Conservation (phyloP, 2,797 vertebrate species). For the Thaleichthys pacificus region DNA sequence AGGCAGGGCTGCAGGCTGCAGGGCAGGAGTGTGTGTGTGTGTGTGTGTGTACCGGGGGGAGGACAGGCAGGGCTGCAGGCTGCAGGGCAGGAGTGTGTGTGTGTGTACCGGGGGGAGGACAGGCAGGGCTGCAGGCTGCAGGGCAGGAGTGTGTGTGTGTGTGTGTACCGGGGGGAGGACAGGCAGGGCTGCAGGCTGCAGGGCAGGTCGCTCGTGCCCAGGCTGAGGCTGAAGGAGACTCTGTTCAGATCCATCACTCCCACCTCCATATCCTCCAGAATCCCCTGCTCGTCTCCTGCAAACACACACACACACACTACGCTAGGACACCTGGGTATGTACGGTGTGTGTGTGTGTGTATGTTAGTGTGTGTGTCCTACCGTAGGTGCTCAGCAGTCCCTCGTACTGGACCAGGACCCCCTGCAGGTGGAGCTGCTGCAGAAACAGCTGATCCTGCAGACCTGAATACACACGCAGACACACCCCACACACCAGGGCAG, state of each 20-base stretch:
- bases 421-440: conserved; percentile 84
- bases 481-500: conserved; percentile 85
- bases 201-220: conserved; percentile 76
- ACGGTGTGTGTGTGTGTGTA: neutral
- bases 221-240: conserved; percentile 83
- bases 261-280: conserved; percentile 96
- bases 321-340: too few relatives aligned
- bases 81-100: conserved; percentile 55
- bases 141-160: conserved; percentile 18
- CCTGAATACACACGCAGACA: conserved; percentile 81
- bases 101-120: conserved; percentile 67
- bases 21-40: neutral
- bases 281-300: conserved; percentile 90
- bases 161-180: conserved; percentile 67
- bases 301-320: conserved; percentile 38
- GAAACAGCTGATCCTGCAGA: conserved; percentile 81
- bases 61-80: conserved; percentile 69
- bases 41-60: conserved; percentile 63
- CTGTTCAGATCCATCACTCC: conserved; percentile 86
- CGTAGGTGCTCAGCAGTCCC: conserved; percentile 84
- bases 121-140: conserved; percentile 74
- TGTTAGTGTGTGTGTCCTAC: conserved; percentile 11
- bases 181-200: conserved; percentile 74
- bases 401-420: conserved; percentile 90
- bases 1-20: too few relatives aligned